A percentile compares a stretch with the other conserved stretches of the same genome.
Conservation (phyloP, 1,140 invertebrate genomes). For the Magallana angulata region DNA sequence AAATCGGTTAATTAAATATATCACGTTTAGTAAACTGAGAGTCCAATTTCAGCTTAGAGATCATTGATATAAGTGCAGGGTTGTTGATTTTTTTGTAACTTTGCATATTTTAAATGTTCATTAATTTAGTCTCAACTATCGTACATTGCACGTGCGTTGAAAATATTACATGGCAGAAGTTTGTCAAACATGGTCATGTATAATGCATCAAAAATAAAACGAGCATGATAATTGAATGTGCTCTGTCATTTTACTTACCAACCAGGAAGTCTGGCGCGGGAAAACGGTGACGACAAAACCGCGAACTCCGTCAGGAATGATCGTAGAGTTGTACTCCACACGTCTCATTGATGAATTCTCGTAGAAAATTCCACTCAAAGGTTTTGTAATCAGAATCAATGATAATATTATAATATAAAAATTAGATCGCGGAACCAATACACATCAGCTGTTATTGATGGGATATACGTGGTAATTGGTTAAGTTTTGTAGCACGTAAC, state of each 20-base stretch:
- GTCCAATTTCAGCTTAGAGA: background rate
- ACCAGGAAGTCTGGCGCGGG: background rate
- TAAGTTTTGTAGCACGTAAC: too few species aligned
- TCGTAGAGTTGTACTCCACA: background rate
- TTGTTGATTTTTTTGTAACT: background rate
- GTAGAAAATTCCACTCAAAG: background rate
- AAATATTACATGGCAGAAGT: background rate
- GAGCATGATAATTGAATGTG: background rate
- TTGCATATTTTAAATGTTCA: background rate
- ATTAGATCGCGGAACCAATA: too few species aligned
- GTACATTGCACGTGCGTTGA: background rate
- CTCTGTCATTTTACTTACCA: background rate
- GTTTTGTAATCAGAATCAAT: too few species aligned
- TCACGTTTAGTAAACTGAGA: background rate
- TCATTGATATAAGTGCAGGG: background rate
- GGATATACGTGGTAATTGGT: too few species aligned
- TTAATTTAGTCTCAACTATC: background rate
- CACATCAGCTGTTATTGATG: too few species aligned
- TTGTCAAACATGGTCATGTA: background rate
- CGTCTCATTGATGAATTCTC: background rate
- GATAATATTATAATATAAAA: too few species aligned
- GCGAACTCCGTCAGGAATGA: background rate
- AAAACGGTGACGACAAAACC: conserved; percentile 1
- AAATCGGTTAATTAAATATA: conserved; percentile 5
- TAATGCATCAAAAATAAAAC: background rate